A percentile compares a stretch with the other conserved stretches of the same genome.
These are phyloP conservation scores for Meleagris gallopavo DNA, from an alignment of 2,113 vertebrate genomes.

Conservation along the genomic window DNA sequence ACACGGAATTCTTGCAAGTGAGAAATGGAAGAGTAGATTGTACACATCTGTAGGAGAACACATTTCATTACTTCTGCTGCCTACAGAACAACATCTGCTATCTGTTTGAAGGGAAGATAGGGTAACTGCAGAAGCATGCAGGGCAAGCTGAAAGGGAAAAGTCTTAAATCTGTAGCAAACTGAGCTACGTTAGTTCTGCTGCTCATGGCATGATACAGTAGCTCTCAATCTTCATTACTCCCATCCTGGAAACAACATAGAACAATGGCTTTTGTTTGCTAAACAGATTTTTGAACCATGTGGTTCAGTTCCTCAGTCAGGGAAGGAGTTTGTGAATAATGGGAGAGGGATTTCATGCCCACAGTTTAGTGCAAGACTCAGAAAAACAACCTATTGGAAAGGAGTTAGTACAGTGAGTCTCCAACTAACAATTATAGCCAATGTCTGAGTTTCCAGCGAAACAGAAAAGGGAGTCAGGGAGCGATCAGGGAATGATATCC, in stretches of 20 bases:
- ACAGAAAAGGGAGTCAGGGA: neutral
- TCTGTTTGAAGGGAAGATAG: neutral
- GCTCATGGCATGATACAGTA: neutral
- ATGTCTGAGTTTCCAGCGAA: neutral
- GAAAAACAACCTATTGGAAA: neutral
- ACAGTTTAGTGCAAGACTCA: neutral
- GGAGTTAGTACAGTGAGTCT: neutral
- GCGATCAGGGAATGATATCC: neutral
- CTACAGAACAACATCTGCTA: neutral
- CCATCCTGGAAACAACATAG: neutral
- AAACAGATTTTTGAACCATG: neutral
- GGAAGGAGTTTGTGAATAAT: neutral
- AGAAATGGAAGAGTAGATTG: constrained; percentile 5
- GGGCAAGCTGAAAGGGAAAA: neutral
- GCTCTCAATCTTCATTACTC: constrained; percentile 1
- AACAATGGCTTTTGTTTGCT: neutral
- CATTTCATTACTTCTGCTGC: constrained; percentile 1
- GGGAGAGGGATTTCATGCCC: neutral
- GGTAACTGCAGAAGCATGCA: neutral
- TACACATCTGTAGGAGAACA: neutral
- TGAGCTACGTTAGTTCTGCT: neutral
- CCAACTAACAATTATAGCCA: neutral
- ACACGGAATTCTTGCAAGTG: neutral
- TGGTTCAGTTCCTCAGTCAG: neutral
- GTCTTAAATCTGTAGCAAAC: constrained; percentile 7